phyloP scores from a whole-genome alignment of 1,140 invertebrate species.

The Drosophila teissieri region DNA sequence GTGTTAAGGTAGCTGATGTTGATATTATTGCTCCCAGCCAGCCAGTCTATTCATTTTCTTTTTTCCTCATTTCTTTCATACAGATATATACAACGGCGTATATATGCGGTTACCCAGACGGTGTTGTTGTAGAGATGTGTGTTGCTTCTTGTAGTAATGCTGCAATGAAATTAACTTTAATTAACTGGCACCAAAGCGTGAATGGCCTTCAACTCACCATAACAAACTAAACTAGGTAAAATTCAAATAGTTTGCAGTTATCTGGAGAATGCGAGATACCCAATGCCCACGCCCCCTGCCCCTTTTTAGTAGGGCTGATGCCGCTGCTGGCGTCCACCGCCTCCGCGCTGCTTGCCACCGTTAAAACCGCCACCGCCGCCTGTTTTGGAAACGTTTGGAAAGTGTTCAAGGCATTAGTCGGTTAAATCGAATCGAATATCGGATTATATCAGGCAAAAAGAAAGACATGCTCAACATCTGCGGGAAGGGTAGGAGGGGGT shows the following conservation, averaged over 20 bases:
- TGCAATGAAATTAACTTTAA: constrained; percentile 11
- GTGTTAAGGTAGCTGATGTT: constrained; percentile 33
- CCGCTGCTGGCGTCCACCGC: constrained; percentile 82
- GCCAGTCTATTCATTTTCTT: constrained; percentile 44
- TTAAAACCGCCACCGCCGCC: constrained; percentile 75
- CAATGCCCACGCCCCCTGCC: constrained; percentile 30
- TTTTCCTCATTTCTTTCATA: constrained; percentile 27
- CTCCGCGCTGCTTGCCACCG: constrained; percentile 82
- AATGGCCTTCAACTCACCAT: constrained; percentile 57
- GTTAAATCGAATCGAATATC: neutral
- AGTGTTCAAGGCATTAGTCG: constrained; percentile 20
- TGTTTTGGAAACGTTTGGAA: constrained; percentile 41
- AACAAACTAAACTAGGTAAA: constrained; percentile 84
- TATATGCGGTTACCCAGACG: constrained; percentile 32
- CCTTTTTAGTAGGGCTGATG: constrained; percentile 84
- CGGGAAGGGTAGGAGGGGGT: constrained; percentile 7
- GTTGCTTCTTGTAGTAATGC: constrained; percentile 57
- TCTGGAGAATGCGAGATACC: constrained; percentile 61
- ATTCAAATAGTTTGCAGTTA: constrained; percentile 82
- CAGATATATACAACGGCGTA: constrained; percentile 39
- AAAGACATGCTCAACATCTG: constrained; percentile 39
- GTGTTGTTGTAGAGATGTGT: constrained; percentile 21
- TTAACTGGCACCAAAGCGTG: neutral
- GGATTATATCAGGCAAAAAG: neutral
- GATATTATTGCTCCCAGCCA: constrained; percentile 33